Conservation (phyloP, 2,113 vertebrate species). For the Ardeotis arabs region DNA sequence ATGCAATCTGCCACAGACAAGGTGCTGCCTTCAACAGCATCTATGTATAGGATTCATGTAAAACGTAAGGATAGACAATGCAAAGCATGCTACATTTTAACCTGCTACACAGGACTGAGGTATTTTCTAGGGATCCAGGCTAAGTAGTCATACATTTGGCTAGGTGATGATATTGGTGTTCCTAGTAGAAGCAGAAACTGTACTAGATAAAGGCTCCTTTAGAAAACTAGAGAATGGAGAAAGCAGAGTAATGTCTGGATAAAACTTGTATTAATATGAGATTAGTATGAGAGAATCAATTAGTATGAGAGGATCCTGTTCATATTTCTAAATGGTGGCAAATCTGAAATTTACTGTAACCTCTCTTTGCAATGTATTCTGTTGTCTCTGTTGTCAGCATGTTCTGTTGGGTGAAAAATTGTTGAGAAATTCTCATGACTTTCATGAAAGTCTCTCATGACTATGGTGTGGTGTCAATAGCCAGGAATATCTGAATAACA, state of each 20-base stretch:
- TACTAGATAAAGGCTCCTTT: background rate
- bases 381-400: background rate
- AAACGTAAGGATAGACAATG: background rate
- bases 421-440: background rate
- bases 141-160: background rate
- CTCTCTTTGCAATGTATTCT: background rate
- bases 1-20: background rate
- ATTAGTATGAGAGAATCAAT: background rate
- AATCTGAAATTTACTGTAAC: background rate
- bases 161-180: background rate
- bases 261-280: background rate
- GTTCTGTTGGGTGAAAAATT: background rate
- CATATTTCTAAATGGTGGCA: background rate
- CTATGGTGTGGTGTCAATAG: background rate
- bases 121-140: background rate
- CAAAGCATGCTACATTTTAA: background rate
- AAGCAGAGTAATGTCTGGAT: background rate
- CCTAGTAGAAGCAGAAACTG: background rate
- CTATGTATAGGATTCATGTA: rapidly evolving
- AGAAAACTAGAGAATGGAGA: background rate
- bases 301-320: background rate
- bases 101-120: background rate
- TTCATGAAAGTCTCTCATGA: background rate
- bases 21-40: background rate
- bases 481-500: background rate